Conservation (phyloP, 2,888 invertebrate species). For the Laspeyria flexula region DNA sequence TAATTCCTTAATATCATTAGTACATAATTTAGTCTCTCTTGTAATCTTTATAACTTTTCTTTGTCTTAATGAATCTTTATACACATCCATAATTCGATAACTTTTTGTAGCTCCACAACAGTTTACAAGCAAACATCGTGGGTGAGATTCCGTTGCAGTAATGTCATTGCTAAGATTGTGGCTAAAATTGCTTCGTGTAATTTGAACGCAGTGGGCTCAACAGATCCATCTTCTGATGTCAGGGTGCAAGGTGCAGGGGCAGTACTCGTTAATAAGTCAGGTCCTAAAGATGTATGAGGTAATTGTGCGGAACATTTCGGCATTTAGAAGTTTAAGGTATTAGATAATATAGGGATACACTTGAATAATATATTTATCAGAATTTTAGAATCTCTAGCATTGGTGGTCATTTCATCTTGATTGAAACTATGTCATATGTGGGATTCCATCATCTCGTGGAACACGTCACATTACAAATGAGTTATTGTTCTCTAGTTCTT, state of each 20-base stretch:
- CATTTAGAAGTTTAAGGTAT: conserved; percentile 19
- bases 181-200: conserved; percentile 80
- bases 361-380: too few species aligned
- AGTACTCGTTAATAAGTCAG: conserved; percentile 52
- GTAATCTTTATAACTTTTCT: too few species aligned
- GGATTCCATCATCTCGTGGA: too few species aligned
- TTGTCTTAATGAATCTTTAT: too few species aligned
- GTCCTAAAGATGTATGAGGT: conserved; percentile 39
- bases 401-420: too few species aligned
- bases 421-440: too few species aligned
- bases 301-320: conserved; percentile 48
- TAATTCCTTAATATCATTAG: too few species aligned
- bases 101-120: conserved; percentile 47
- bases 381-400: too few species aligned
- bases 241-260: conserved; percentile 50
- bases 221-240: conserved; percentile 68
- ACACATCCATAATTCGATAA: not conserved
- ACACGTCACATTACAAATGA: too few species aligned
- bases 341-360: not conserved
- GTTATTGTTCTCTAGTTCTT: too few species aligned
- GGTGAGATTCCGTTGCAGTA: conserved; percentile 73
- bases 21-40: too few species aligned
- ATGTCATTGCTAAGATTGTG: conserved; percentile 78
- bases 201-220: conserved; percentile 64
- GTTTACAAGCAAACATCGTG: conserved; percentile 62